Evolutionary conservation across 1,140 invertebrate species (phyloP).

Genomic region (Ips nitidus): DNA sequence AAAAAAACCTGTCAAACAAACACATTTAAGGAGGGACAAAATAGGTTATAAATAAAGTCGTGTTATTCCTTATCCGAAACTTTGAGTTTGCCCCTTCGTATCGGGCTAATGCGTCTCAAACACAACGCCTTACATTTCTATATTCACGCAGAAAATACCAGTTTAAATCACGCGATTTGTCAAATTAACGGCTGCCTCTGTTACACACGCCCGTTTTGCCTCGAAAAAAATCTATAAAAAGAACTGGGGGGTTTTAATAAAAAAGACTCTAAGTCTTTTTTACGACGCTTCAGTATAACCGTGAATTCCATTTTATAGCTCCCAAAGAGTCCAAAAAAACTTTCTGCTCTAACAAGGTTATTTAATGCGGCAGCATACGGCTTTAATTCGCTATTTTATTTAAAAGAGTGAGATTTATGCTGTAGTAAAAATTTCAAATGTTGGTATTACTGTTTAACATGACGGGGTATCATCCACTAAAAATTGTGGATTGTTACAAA

Average conservation of each 20-base stretch:
- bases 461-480: no score
- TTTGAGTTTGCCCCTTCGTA: no score
- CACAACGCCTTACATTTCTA: conserved; percentile 16
- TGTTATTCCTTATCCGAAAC: no score
- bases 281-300: conserved; percentile 22
- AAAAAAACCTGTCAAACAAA: conserved; percentile 10
- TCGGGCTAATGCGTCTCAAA: conserved; percentile 3
- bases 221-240: conserved; percentile 19
- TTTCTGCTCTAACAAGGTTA: neutral
- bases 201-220: conserved; percentile 12
- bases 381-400: no score
- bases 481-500: no score
- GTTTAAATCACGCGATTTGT: conserved; percentile 28
- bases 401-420: no score
- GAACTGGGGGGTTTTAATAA: conserved; percentile 19
- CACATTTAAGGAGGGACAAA: no score
- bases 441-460: no score
- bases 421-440: no score
- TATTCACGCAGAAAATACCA: conserved; percentile 19
- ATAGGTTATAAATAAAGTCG: neutral
- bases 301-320: conserved; percentile 16
- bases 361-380: neutral
- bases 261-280: conserved; percentile 28
- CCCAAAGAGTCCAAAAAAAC: neutral
- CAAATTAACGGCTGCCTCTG: conserved; percentile 25